Conservation (phyloP, 2,113 vertebrate species). For the Aegotheles bennettii region DNA sequence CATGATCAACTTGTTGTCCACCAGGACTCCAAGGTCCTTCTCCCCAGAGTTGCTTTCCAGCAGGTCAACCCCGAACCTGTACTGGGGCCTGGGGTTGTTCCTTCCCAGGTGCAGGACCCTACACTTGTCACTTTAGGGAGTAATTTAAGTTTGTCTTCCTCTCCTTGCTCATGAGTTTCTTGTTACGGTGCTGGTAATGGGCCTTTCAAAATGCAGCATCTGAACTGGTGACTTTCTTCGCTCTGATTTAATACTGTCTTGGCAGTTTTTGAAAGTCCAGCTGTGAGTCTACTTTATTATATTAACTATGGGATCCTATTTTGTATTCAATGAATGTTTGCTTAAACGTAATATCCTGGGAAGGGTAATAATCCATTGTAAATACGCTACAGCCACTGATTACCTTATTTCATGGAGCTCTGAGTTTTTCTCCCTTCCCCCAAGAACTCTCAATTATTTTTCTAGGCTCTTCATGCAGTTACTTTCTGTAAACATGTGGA, state of each 20-base stretch:
- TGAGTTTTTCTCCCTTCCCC: background rate
- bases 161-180: background rate
- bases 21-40: too few species aligned
- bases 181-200: background rate
- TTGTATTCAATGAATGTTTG: constrained; percentile 16
- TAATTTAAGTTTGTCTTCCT: background rate
- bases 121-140: too few species aligned
- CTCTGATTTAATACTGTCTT: background rate
- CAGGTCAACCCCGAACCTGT: too few species aligned
- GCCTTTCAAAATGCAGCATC: background rate
- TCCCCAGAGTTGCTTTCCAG: too few species aligned
- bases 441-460: constrained; percentile 19
- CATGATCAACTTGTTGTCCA: too few species aligned
- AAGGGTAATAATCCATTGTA: constrained; percentile 18
- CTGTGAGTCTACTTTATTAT: background rate
- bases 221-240: background rate
- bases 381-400: background rate
- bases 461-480: background rate
- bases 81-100: too few species aligned
- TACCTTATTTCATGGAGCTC: background rate
- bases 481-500: background rate
- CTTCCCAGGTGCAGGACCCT: too few species aligned
- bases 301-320: background rate
- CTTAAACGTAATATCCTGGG: background rate
- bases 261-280: background rate